Evolutionary conservation across 2,113 vertebrate genomes (phyloP).

Genomic region (Gnathonemus echidnorhynchus): DNA sequence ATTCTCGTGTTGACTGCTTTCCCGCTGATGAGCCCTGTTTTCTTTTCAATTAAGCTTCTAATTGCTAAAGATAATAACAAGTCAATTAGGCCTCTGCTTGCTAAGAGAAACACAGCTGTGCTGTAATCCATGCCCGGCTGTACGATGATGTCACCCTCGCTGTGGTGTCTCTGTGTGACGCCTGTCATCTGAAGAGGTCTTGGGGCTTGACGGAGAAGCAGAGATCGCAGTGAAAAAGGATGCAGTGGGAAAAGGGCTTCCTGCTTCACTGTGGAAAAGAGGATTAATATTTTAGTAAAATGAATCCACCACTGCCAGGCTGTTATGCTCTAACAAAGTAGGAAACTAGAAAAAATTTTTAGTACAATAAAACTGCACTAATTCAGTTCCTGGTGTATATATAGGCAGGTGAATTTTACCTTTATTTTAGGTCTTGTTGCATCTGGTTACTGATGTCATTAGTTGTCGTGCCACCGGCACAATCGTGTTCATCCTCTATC

Average conservation of each 20-base stretch:
- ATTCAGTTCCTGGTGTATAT: background rate
- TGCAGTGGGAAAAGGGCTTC: background rate
- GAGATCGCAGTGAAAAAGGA: background rate
- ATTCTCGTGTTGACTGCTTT: slow-evolving; percentile 19
- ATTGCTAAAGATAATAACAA: slow-evolving; percentile 52
- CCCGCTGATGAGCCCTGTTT: slow-evolving; percentile 37
- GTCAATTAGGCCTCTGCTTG: slow-evolving; percentile 49
- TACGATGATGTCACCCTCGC: slow-evolving; percentile 1
- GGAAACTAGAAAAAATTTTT: background rate
- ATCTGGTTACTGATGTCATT: background rate
- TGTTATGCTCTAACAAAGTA: background rate
- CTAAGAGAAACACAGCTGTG: slow-evolving; percentile 50
- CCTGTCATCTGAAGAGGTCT: background rate
- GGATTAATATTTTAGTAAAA: background rate
- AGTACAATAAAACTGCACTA: background rate
- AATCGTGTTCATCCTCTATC: background rate
- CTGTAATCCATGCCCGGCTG: background rate
- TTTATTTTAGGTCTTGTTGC: background rate
- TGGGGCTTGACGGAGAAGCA: background rate
- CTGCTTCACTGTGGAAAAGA: background rate
- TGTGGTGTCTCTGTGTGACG: background rate
- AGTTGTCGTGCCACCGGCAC: background rate
- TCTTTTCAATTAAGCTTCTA: slow-evolving; percentile 49
- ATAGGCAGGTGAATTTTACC: background rate
- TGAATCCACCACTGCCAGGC: background rate